Evolutionary conservation across 2,888 invertebrate genomes (phyloP).

Genomic region (Lithosia quadra): DNA sequence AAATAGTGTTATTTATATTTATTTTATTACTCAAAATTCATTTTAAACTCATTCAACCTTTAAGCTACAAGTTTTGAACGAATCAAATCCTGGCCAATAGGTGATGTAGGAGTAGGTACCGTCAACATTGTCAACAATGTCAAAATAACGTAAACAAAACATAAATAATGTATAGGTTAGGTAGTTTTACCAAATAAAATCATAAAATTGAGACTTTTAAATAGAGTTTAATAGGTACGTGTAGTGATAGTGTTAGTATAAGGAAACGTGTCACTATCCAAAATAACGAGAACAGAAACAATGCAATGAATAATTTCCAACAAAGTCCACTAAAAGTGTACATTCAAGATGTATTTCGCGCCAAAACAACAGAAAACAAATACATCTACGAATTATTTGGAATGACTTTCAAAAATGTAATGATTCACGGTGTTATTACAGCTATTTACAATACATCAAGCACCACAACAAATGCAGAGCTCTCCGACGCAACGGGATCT

Average conservation of each 20-base stretch:
- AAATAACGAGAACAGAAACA: background rate
- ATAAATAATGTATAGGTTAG: too few relatives aligned
- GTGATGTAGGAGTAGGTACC: too few relatives aligned
- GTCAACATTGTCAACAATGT: too few relatives aligned
- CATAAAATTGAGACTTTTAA: background rate
- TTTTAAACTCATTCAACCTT: too few relatives aligned
- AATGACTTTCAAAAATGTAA: conserved; percentile 76
- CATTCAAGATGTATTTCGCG: conserved; percentile 80
- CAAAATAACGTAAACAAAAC: too few relatives aligned
- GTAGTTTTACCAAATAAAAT: too few relatives aligned
- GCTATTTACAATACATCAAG: conserved; percentile 65
- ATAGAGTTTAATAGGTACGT: background rate
- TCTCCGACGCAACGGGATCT: conserved; percentile 77
- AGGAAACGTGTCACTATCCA: background rate
- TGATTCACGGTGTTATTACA: conserved; percentile 78
- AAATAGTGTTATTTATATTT: too few relatives aligned
- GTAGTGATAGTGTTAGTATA: background rate
- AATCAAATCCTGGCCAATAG: too few relatives aligned
- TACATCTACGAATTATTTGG: conserved; percentile 77
- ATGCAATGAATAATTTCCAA: conserved; percentile 58
- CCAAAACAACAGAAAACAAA: conserved; percentile 68
- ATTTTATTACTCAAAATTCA: too few relatives aligned
- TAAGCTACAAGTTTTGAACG: too few relatives aligned
- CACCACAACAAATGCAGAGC: conserved; percentile 67
- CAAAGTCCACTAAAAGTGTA: conserved; percentile 73